Percentiles rank a stretch among this genome's conserved stretches.
Conservation (phyloP, 2,113 vertebrate species). For the Aplodontia rufa region DNA sequence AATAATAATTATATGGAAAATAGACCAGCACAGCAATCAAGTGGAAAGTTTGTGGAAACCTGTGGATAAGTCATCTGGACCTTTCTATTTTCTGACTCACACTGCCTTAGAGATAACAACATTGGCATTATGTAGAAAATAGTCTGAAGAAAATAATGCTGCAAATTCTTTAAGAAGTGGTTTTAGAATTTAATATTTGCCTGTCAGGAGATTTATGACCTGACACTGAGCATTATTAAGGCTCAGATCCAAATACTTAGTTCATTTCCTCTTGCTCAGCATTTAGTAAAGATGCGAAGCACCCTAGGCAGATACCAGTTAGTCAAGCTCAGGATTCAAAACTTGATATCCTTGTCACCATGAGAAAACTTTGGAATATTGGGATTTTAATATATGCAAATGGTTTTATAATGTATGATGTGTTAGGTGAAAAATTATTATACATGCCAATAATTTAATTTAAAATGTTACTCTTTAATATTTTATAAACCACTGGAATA, state of each 20-base stretch:
- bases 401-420: constrained; percentile 67
- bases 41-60: background rate
- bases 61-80: background rate
- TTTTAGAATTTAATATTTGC: constrained; percentile 64
- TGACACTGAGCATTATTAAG: constrained; percentile 62
- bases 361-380: constrained; percentile 54
- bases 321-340: background rate
- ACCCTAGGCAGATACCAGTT: background rate
- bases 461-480: constrained; percentile 72
- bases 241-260: constrained; percentile 19
- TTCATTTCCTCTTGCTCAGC: constrained; percentile 60
- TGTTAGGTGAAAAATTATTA: constrained; percentile 67
- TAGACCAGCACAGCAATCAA: background rate
- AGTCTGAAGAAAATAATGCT: constrained; percentile 34
- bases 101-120: constrained; percentile 20
- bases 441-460: constrained; percentile 67
- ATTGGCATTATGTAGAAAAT: constrained; percentile 7
- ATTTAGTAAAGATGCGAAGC: background rate
- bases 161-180: constrained; percentile 40
- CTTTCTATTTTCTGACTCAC: constrained; percentile 12
- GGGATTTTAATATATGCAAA: constrained; percentile 75
- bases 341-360: constrained; percentile 44
- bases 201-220: constrained; percentile 65
- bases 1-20: constrained; percentile 35
- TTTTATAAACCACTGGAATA: constrained; percentile 70